Evolutionary conservation across 2,113 vertebrate genomes (phyloP), one percentile per base, ranked within the genome.

Genomic region (Malurus elegans): DNA sequence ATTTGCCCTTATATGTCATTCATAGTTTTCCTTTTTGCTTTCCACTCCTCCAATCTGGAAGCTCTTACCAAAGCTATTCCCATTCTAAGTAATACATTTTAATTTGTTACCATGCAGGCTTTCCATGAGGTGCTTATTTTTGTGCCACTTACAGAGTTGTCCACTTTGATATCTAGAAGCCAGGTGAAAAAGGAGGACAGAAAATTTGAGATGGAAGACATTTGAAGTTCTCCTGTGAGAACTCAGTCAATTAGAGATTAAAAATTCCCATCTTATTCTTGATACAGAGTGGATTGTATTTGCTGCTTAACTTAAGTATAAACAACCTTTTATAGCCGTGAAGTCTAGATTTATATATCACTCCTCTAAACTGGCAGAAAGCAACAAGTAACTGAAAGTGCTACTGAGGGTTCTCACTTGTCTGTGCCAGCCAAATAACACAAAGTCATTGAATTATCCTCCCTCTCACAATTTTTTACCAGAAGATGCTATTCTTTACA

Each of bases 401-500:
- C 21, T 66, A 19, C 20, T 65, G 28, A 31, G 20, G 19, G 5
- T 32, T 89, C 38, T 89, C 13, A 47, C 47, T 93, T 86, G 70
- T 38, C 60, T 65, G 31, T 70, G 62, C n/a, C 69, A 91, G 31
- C 6, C 32, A 57, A 94, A 66, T 62, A 92, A 45, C 11, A 42
- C 7, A 40, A 83, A 62, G 66, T 89, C 71, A 94, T 88, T 97
- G 91, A 93, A 81, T 90, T n/a, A 93, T 58, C 31, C 38, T 93
- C 82, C 36, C 10, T 90, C 28, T 13, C 4, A 28, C 16, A 25
- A 67, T 66, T 73, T 75, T 88, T 54, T 88, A 34, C 31, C 64
- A 76, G 26, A 94, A 72, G 53, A 57, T 95, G n/a, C 60, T 94
- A n/a, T 93, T 96, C 74, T 93, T 92, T 95, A 91, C 34, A 64